Evolutionary conservation across 2,797 vertebrate species (phyloP).

Genomic region (Eutrigla gurnardus): DNA sequence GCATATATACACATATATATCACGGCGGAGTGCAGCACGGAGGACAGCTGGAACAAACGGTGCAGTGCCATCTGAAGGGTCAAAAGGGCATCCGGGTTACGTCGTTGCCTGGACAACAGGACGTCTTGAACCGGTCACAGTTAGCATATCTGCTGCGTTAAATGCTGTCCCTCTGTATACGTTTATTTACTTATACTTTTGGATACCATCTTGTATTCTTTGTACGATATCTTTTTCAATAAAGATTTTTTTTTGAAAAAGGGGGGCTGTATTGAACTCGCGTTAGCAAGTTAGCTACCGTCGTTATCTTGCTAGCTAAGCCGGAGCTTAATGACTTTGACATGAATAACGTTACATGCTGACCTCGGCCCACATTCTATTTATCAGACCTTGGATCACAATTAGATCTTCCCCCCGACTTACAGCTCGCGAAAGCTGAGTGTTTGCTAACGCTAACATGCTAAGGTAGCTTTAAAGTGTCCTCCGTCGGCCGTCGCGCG

Average conservation of each 20-base stretch:
- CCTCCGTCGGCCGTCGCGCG: not conserved
- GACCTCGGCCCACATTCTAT: rapidly evolving
- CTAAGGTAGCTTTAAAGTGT: slow-evolving; percentile 13
- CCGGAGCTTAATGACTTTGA: not conserved
- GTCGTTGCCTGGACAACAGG: rapidly evolving
- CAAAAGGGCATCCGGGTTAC: not conserved
- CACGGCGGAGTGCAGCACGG: slow-evolving; percentile 81
- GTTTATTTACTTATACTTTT: too few species aligned
- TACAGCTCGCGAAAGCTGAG: not conserved
- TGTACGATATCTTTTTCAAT: too few species aligned
- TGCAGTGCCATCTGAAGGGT: slow-evolving; percentile 86
- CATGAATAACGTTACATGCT: not conserved
- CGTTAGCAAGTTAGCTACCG: not conserved
- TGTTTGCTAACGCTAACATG: slow-evolving; percentile 9
- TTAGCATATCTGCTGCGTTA: too few species aligned
- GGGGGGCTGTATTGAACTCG: not conserved
- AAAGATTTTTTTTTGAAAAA: too few species aligned
- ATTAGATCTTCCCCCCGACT: too few species aligned
- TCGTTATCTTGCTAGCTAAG: not conserved
- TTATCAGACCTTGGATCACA: too few species aligned
- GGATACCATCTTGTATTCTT: too few species aligned
- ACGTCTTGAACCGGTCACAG: too few species aligned
- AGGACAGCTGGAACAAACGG: slow-evolving; percentile 85
- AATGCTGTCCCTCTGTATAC: too few species aligned
- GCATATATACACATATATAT: not conserved